A percentile compares a stretch with the other conserved stretches of the same genome.
Conservation (phyloP, 2,797 vertebrate species). For the Gallinago stenura region DNA sequence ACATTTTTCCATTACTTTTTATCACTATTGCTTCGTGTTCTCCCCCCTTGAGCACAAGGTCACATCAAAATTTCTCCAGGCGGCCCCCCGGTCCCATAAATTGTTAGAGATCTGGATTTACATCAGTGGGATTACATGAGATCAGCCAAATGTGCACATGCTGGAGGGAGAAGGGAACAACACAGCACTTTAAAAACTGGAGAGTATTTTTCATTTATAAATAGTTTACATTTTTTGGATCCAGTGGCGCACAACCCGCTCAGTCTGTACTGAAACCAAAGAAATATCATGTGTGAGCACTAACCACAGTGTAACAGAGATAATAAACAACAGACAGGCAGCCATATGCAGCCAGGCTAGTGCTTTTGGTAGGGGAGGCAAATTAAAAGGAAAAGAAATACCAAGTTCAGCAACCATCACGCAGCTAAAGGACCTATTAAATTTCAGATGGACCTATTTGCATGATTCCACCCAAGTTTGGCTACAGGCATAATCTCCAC, state of each 20-base stretch:
- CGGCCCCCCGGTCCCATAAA: neutral
- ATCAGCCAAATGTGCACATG: slow-evolving; percentile 75
- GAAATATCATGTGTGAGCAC: slow-evolving; percentile 75
- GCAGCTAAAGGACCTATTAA: neutral
- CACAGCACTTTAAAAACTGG: slow-evolving; percentile 69
- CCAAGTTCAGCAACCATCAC: neutral
- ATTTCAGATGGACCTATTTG: neutral
- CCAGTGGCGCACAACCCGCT: slow-evolving; percentile 72
- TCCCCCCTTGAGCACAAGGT: slow-evolving; percentile 41
- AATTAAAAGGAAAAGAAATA: slow-evolving; percentile 15
- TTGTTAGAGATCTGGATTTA: slow-evolving; percentile 55
- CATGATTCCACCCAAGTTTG: neutral
- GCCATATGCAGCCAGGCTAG: slow-evolving; percentile 29
- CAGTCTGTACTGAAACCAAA: slow-evolving; percentile 79
- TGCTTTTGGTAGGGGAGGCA: slow-evolving; percentile 27
- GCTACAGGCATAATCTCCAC: neutral
- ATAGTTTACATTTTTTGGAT: slow-evolving; percentile 82
- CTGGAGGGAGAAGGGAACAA: slow-evolving; percentile 60
- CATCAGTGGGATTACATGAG: slow-evolving; percentile 73
- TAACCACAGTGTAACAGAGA: slow-evolving; percentile 79
- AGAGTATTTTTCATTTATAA: slow-evolving; percentile 81
- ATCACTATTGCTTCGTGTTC: slow-evolving; percentile 42
- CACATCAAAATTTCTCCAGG: slow-evolving; percentile 23
- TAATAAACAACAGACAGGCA: slow-evolving; percentile 79
- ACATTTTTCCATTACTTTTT: slow-evolving; percentile 60